Percentiles rank a stretch among this genome's conserved stretches.
These are phyloP conservation scores for Pristionchus maxplancki DNA, from an alignment of 2,888 invertebrate species.

Conservation along the genomic window DNA sequence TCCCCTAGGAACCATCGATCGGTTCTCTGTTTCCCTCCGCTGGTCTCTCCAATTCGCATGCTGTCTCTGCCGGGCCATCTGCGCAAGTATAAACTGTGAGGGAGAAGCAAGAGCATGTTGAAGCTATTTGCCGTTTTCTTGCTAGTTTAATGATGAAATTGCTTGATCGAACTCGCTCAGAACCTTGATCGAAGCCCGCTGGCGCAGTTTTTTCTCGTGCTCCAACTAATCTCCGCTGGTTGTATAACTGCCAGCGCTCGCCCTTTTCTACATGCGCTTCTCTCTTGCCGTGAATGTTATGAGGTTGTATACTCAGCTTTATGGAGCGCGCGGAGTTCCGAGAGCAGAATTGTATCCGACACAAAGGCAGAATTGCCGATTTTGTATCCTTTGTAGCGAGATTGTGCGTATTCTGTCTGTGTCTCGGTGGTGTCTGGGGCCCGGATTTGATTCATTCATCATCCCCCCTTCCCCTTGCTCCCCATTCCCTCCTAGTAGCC, in stretches of 20 bases:
- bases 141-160: not conserved
- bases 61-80: not conserved
- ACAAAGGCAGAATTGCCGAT: not conserved
- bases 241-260: constrained; percentile 9
- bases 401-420: not conserved
- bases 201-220: not conserved
- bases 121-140: not conserved
- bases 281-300: not conserved
- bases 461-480: not conserved
- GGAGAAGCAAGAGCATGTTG: not conserved
- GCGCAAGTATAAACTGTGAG: constrained; percentile 24
- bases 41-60: constrained; percentile 1
- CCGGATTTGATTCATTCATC: constrained; percentile 2
- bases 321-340: not conserved
- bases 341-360: not conserved
- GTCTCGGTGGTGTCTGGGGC: not conserved
- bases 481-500: not conserved
- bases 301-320: constrained; percentile 34
- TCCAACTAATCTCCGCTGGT: not conserved
- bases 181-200: not conserved
- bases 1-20: constrained; percentile 3
- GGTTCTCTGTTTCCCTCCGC: not conserved
- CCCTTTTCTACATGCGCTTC: not conserved
- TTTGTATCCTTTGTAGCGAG: not conserved
- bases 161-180: not conserved